Conservation (phyloP, 2,888 invertebrate species). For the Mechanitis mazaeus region DNA sequence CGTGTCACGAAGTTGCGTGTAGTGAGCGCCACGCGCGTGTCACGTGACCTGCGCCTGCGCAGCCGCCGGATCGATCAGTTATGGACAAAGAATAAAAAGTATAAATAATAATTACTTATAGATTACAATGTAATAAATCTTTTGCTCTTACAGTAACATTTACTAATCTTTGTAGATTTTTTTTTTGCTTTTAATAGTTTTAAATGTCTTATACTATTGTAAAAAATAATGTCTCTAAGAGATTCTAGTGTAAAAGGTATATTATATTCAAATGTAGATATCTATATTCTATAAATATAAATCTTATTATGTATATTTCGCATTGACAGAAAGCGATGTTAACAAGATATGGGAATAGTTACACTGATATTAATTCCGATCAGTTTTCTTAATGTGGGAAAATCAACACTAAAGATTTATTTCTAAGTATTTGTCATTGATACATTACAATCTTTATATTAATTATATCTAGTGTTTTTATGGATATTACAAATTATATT, state of each 20-base stretch:
- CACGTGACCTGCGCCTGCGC: conserved; percentile 47
- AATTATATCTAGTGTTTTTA: no score
- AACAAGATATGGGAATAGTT: conserved; percentile 35
- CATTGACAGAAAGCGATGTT: conserved; percentile 40
- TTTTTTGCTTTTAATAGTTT: not conserved
- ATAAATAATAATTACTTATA: not conserved
- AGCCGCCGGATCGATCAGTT: conserved; percentile 30
- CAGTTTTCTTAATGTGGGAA: conserved; percentile 53
- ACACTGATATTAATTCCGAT: conserved; percentile 45
- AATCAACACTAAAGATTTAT: conserved; percentile 31
- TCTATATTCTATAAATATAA: conserved; percentile 28
- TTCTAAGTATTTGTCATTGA: not conserved
- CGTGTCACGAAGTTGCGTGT: conserved; percentile 32
- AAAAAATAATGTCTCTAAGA: conserved; percentile 16
- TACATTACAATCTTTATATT: no score
- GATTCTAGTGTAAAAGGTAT: conserved; percentile 14
- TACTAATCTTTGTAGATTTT: no score
- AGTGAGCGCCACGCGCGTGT: conserved; percentile 43
- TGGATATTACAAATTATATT: no score
- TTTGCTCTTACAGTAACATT: no score
- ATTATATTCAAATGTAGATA: not conserved
- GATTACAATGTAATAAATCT: not conserved
- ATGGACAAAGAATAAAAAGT: conserved; percentile 28
- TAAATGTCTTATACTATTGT: no score
- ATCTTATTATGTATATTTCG: conserved; percentile 30